Evolutionary conservation across 2,113 vertebrate genomes (phyloP), one percentile per base, ranked within the genome.

Genomic region (Calyptommatus sinebrachiatus): DNA sequence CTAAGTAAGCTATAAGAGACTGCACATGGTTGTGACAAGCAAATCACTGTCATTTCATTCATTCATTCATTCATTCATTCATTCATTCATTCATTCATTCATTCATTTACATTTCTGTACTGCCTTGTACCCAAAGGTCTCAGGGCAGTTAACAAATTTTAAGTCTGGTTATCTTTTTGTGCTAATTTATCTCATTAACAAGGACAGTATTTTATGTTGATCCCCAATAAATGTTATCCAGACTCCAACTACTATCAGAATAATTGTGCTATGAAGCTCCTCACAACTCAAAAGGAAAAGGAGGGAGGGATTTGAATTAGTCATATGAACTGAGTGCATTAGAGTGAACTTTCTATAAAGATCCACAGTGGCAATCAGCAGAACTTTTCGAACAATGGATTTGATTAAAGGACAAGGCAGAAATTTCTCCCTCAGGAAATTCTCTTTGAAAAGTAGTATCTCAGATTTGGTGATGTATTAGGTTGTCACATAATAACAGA

Each of bases 331-430:
- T 28, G 48, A 80, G 53, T 48, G 21, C 63, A 60, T 80, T 41
- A 28, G 68, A 35, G 48, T 50, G 48, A 14, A 14, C 48, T 62
- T 57, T n/a, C 18, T 5, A 68, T 50, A 69, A 50, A 48, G 57
- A 14, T 26, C 18, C 31, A 66, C 11, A 41, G 26, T 41, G 35
- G 10, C 8, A 18, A 28, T 9, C 9, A 74, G 50, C 29, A 70
- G 45, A 21, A 9, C 24, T 46, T 7, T 24, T 29, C 12, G 48
- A 21, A 70, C 76, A 70, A 41, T 69, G 24, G 29, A n/a, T 31
- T 22, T 60, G 66, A 60, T 78, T 60, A 67, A 78, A 78, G 29
- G 76, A 24, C 46, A 70, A 20, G 60, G 45, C 45, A 77, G 45
- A 48, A 20, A 45, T 50, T 22, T 68, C 21, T 9, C 8, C 48